Percentiles rank a stretch among this genome's conserved stretches.
Evolutionary conservation across 1,140 invertebrate species (phyloP).

Genomic region (Acromyrmex charruanus): DNA sequence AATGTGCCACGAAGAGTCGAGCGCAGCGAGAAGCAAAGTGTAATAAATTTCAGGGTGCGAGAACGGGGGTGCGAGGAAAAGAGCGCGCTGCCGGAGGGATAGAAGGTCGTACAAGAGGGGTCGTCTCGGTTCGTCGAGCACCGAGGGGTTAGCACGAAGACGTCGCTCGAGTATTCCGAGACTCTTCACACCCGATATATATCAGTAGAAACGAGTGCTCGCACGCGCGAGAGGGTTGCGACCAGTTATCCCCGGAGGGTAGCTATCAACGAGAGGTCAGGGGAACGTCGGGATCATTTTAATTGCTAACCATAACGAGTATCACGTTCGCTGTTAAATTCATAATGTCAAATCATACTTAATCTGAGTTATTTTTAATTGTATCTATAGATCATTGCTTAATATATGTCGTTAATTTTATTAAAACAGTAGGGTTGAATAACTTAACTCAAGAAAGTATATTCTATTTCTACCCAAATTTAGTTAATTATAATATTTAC

Average conservation of each 20-base stretch:
- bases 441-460: too few species aligned
- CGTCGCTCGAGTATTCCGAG: conserved; percentile 45
- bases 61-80: conserved; percentile 7
- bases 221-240: conserved; percentile 30
- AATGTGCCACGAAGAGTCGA: conserved; percentile 37
- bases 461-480: too few species aligned
- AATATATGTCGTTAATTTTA: too few species aligned
- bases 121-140: conserved; percentile 34
- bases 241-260: not conserved
- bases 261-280: not conserved
- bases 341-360: too few species aligned
- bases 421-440: too few species aligned
- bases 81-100: conserved; percentile 27
- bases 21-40: conserved; percentile 19
- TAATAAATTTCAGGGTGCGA: conserved; percentile 47
- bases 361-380: too few species aligned
- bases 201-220: conserved; percentile 34
- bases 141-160: conserved; percentile 47
- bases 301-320: conserved; percentile 23
- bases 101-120: conserved; percentile 44
- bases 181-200: conserved; percentile 42
- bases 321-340: not conserved
- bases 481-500: too few species aligned
- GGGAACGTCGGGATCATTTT: conserved; percentile 7
- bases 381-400: too few species aligned